Base-by-base conservation (phyloP, 2,113 vertebrate genomes). In the Datnioides undecimradiatus region DNA sequence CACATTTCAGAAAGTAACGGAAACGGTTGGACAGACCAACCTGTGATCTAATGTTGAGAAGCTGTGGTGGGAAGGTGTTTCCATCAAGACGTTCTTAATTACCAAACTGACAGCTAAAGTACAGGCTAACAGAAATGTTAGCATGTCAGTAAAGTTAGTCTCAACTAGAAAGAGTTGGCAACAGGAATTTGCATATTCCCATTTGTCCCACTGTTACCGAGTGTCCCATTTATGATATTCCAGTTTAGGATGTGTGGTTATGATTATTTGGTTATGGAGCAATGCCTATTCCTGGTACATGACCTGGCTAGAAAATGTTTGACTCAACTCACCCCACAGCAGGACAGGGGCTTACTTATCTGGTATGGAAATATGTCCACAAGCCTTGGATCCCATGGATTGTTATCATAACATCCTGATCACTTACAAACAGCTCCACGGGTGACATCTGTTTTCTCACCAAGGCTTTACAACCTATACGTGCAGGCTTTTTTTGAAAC, bases 351-450 rank as follows among this genome's bases (percentile, higher is more conserved):
- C 41, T 88, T 82, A 86, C 11, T 73, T 64, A 62, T 76, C 51
- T 57, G 52, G 33, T 65, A 74, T 84, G 80, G 76, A 60, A 75
- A 63, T 87, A 74, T 79, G 60, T 79, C 62, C 77, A 62, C 64
- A 48, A 57, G 49, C 60, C 64, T 75, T 43, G 66, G 34, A 78
- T 71, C 77, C 21, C 52, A 48, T 45, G 66, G 25, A 65, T 76
- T 60, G 38, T 83, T 86, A 65, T 66, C 58, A 78, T 72, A 82
- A 82, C 74, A 79, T 87, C 73, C 82, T 76, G 81, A 80, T 86
- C 67, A 52, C 66, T 72, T 78, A 54, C 67, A 62, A 81, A 63
- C 41, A 52, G 78, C 75, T 14, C 62, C 3, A 13, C 36, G 62
- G 70, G 73, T 79, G 67, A 80, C 65, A 5, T 43, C 31, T 77